These are phyloP conservation scores for Clupea harengus DNA, from an alignment of 2,113 vertebrate species.

Conservation along the genomic window DNA sequence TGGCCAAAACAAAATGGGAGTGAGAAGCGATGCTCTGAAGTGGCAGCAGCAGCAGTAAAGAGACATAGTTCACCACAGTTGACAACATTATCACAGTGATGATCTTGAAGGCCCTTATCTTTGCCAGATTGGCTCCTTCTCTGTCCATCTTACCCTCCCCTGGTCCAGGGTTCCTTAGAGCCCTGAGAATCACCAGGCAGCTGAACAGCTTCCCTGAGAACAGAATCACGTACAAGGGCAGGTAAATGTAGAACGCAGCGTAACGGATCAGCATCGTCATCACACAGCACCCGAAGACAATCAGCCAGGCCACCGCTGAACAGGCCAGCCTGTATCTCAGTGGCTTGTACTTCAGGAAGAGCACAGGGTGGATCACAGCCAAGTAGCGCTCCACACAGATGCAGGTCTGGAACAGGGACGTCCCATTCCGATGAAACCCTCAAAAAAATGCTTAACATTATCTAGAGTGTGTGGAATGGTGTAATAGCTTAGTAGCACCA, in stretches of 20 bases:
- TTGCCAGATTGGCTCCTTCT: neutral
- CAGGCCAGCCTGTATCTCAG: neutral
- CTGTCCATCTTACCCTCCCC: neutral
- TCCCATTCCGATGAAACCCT: slow-evolving; percentile 7
- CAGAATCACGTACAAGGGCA: slow-evolving; percentile 18
- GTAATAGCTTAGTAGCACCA: neutral
- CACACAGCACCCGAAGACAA: slow-evolving; percentile 18
- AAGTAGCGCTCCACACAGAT: too few relatives aligned
- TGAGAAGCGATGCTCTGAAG: neutral
- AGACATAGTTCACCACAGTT: neutral
- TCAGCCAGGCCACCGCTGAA: slow-evolving; percentile 20
- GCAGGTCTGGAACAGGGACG: slow-evolving; percentile 29
- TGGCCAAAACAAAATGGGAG: neutral
- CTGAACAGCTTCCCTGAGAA: slow-evolving; percentile 31
- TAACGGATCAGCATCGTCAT: neutral
- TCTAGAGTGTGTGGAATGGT: neutral
- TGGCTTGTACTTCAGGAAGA: too few relatives aligned
- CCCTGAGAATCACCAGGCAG: slow-evolving; percentile 32
- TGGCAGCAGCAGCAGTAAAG: neutral
- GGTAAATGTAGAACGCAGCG: neutral
- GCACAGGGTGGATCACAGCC: too few relatives aligned
- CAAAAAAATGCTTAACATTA: neutral
- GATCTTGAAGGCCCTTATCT: slow-evolving; percentile 7
- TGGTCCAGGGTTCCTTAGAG: neutral
- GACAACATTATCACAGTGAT: neutral